Percentiles rank a stretch among this genome's conserved stretches.
Evolutionary conservation across 1,140 invertebrate genomes (phyloP).

Genomic region (Daktulosphaira vitifoliae): DNA sequence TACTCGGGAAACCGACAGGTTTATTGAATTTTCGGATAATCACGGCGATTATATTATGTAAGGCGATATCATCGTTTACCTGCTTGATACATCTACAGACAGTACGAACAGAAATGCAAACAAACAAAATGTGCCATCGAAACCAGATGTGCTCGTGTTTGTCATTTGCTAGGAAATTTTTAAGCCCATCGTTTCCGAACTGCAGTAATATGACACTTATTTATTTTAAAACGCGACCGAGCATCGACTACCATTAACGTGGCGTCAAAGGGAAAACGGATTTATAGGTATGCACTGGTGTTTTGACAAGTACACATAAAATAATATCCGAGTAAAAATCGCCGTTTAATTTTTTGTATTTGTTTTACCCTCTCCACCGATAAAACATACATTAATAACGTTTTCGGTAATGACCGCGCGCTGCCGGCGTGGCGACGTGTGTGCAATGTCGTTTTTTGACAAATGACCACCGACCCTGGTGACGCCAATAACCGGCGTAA

Average conservation of each 20-base stretch:
- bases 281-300: not conserved
- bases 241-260: slow-evolving; percentile 11
- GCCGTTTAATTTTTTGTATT: slow-evolving; percentile 7
- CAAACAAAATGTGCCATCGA: too few relatives aligned
- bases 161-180: not conserved
- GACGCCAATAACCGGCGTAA: slow-evolving; percentile 29
- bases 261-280: slow-evolving; percentile 21
- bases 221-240: not conserved
- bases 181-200: not conserved
- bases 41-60: too few relatives aligned
- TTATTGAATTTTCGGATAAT: too few relatives aligned
- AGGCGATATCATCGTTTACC: too few relatives aligned
- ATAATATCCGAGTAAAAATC: slow-evolving; percentile 21
- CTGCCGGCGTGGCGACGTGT: not conserved
- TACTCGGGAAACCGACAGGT: too few relatives aligned
- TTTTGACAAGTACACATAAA: slow-evolving; percentile 2
- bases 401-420: not conserved
- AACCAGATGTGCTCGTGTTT: not conserved
- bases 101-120: too few relatives aligned
- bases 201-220: not conserved
- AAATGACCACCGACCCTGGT: slow-evolving; percentile 1
- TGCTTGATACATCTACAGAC: too few relatives aligned
- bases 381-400: not conserved
- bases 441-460: slow-evolving; percentile 25
- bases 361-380: not conserved